Conservation (phyloP, 37 sponge, comb jelly and placozoan species). For the Oopsacas minuta region DNA sequence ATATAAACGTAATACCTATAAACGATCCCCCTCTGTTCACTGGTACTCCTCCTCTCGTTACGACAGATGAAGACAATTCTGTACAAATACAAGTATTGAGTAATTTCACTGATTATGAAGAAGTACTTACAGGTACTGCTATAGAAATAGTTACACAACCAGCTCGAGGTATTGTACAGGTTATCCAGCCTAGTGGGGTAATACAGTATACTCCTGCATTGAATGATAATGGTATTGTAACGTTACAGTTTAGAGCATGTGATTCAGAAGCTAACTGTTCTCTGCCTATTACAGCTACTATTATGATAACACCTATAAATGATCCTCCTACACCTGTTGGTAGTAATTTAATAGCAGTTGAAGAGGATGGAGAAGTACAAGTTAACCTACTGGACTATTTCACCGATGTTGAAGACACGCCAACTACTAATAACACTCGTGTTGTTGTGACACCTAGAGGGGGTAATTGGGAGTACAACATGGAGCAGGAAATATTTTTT, state of each 20-base stretch:
- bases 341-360: slow-evolving; percentile 20
- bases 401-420: slow-evolving; percentile 52
- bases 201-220: slow-evolving; percentile 29
- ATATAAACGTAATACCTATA: slow-evolving; percentile 34
- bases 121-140: slow-evolving; percentile 34
- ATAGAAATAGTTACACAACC: slow-evolving; percentile 39
- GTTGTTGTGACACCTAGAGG: not conserved
- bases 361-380: slow-evolving; percentile 36
- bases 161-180: slow-evolving; percentile 22
- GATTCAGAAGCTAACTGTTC: slow-evolving; percentile 57
- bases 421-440: not conserved
- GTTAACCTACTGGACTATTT: slow-evolving; percentile 44
- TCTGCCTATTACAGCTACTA: slow-evolving; percentile 18
- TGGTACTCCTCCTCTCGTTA: not conserved
- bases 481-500: not conserved
- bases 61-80: slow-evolving; percentile 49
- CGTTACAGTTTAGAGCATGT: slow-evolving; percentile 49
- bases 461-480: slow-evolving; percentile 20
- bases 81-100: slow-evolving; percentile 40
- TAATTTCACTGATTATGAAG: slow-evolving; percentile 61
- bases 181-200: slow-evolving; percentile 29
- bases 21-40: slow-evolving; percentile 51
- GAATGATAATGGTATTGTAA: slow-evolving; percentile 43
- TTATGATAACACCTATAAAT: slow-evolving; percentile 47
- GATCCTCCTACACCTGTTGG: slow-evolving; percentile 53